Evolutionary conservation across 2,888 invertebrate genomes (phyloP).

Genomic region (Epicampocera succincta): DNA sequence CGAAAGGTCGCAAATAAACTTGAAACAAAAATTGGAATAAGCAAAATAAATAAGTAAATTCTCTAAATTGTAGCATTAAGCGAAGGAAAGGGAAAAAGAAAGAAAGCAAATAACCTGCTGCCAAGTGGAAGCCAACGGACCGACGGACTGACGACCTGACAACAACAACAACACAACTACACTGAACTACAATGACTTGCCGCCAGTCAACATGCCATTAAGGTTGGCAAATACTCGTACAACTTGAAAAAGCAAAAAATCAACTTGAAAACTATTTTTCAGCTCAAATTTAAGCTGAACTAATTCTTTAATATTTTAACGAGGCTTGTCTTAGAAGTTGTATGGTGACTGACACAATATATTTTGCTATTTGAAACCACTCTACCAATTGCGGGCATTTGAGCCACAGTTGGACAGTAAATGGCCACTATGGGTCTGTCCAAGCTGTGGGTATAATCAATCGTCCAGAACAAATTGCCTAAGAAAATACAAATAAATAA

Average conservation of each 20-base stretch:
- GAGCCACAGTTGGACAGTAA: too few relatives aligned
- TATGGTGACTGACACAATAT: too few relatives aligned
- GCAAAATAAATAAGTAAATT: constrained; percentile 23
- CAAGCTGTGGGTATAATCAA: too few relatives aligned
- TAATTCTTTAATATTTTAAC: constrained; percentile 3
- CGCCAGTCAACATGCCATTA: constrained; percentile 30
- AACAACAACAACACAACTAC: not conserved
- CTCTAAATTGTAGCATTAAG: constrained; percentile 14
- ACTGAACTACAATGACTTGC: constrained; percentile 15
- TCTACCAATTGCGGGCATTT: too few relatives aligned
- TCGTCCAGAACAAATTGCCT: too few relatives aligned
- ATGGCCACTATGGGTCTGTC: too few relatives aligned
- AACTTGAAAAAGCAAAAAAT: not conserved
- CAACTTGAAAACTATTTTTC: constrained; percentile 15
- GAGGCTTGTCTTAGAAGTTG: too few relatives aligned
- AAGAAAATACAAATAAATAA: too few relatives aligned
- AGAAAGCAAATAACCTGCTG: not conserved
- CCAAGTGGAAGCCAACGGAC: constrained; percentile 3
- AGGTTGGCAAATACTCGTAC: constrained; percentile 31
- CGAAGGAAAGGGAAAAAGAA: not conserved
- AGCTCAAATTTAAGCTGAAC: constrained; percentile 25
- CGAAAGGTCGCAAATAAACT: constrained; percentile 16
- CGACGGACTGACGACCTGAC: not conserved
- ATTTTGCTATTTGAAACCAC: too few relatives aligned
- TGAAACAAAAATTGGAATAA: not conserved